Conservation (phyloP, 1,140 invertebrate genomes). For the Tetramorium simillimum region DNA sequence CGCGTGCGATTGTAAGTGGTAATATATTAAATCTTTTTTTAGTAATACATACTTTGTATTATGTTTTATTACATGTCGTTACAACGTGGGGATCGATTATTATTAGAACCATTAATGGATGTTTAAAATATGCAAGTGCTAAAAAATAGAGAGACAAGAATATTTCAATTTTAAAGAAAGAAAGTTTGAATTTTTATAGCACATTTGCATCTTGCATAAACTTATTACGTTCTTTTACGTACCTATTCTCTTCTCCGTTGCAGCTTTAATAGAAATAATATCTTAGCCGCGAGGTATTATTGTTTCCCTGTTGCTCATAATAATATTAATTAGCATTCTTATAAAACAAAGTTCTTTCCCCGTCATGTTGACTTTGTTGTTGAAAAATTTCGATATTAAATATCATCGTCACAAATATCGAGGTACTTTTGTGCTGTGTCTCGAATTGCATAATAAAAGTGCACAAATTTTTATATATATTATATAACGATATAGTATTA, state of each 20-base stretch:
- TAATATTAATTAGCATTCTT: neutral
- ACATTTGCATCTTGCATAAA: neutral
- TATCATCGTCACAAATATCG: neutral
- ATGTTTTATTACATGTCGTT: neutral
- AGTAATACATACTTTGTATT: too few relatives aligned
- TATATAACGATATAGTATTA: neutral
- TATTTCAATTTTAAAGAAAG: neutral
- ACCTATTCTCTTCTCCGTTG: neutral
- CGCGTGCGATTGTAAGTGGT: neutral
- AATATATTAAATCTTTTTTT: neutral
- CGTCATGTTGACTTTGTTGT: neutral
- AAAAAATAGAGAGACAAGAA: neutral
- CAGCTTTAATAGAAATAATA: constrained; percentile 14
- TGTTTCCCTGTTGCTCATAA: neutral
- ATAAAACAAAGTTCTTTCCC: neutral
- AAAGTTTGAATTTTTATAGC: neutral
- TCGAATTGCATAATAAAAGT: neutral
- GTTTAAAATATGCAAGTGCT: neutral
- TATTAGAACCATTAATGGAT: constrained; percentile 5
- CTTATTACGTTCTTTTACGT: neutral
- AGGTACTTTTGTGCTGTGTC: neutral
- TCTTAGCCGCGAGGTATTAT: neutral
- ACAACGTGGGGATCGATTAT: neutral
- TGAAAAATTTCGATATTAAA: neutral
- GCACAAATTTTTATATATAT: neutral